A percentile compares a stretch with the other conserved stretches of the same genome.
These are phyloP conservation scores for Anguilla anguilla DNA, from an alignment of 2,797 vertebrate genomes.

Conservation along the genomic window DNA sequence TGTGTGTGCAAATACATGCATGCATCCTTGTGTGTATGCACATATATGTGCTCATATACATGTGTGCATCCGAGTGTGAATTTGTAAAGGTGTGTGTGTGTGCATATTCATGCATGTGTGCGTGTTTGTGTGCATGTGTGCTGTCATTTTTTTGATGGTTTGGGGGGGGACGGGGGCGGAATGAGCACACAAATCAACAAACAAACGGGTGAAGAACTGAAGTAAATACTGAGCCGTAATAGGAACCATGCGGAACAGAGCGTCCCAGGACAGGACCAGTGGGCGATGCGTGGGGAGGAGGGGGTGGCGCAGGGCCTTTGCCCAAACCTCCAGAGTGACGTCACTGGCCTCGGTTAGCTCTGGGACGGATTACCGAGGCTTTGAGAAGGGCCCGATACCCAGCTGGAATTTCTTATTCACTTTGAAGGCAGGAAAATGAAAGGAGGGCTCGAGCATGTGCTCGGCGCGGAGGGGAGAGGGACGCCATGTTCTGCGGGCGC, in stretches of 20 bases:
- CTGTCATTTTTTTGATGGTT: background rate
- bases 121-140: background rate
- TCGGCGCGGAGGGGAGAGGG: background rate
- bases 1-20: background rate
- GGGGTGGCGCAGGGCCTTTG: background rate
- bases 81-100: background rate
- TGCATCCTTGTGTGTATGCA: background rate
- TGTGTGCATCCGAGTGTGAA: background rate
- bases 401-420: constrained; percentile 33
- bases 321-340: constrained; percentile 11
- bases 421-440: constrained; percentile 24
- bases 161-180: background rate
- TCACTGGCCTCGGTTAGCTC: constrained; percentile 23
- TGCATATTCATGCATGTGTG: background rate
- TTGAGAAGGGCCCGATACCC: constrained; percentile 14
- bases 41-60: background rate
- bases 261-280: constrained; percentile 2
- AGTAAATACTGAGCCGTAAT: constrained; percentile 20
- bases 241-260: background rate
- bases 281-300: constrained; percentile 9
- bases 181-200: constrained; percentile 17
- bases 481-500: constrained; percentile 21
- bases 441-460: background rate
- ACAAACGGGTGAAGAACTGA: constrained; percentile 18
- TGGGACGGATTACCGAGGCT: constrained; percentile 30